A percentile compares a stretch with the other conserved stretches of the same genome.
phyloP scores from a whole-genome alignment of 2,797 vertebrate genomes.

The Sciurus carolinensis region DNA sequence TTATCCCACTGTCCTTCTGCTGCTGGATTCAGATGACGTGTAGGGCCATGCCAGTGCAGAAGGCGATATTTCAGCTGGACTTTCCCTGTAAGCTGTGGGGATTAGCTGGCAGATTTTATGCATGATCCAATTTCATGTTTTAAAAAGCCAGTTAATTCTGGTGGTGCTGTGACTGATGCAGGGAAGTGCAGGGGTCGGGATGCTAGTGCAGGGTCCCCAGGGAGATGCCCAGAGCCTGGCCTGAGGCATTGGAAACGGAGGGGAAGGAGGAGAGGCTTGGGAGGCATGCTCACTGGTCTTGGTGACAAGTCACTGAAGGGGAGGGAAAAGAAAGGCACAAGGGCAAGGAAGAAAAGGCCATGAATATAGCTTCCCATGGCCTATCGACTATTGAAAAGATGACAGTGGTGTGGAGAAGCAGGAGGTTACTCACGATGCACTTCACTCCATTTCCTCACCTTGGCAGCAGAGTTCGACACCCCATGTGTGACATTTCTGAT shows the following conservation, averaged over 20 bases:
- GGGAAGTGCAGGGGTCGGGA: too few relatives aligned
- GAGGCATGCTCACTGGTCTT: fast-evolving
- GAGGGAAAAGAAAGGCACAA: background rate
- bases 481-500: slow-evolving; percentile 98
- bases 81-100: background rate
- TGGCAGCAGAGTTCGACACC: slow-evolving; percentile 98
- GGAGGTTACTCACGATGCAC: background rate
- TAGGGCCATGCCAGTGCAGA: background rate
- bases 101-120: background rate
- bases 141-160: background rate
- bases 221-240: background rate
- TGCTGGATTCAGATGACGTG: background rate
- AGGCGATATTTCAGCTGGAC: background rate
- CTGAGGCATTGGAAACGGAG: background rate
- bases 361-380: background rate
- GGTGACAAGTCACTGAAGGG: background rate
- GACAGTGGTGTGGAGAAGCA: fast-evolving
- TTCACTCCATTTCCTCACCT: slow-evolving; percentile 91
- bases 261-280: background rate
- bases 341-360: background rate
- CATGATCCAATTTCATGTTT: background rate
- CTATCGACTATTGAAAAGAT: background rate
- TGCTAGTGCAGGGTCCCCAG: background rate
- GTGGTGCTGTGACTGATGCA: background rate
- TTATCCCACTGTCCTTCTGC: background rate